Evolutionary conservation across 2,888 invertebrate genomes (phyloP).

Genomic region (Geophilus truncorum): DNA sequence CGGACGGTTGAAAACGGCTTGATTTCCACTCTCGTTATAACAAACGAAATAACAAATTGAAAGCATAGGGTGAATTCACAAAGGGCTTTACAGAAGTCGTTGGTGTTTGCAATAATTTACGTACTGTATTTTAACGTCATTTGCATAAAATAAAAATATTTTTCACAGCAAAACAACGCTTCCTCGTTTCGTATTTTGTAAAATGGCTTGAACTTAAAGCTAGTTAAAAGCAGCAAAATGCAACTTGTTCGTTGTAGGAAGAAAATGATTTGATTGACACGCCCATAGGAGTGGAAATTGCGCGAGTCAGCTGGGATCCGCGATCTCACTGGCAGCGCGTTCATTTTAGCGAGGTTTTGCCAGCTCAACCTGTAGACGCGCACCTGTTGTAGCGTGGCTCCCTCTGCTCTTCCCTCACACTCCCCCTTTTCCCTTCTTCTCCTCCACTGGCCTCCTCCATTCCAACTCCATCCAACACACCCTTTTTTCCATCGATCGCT

Average conservation of each 20-base stretch:
- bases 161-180: no score
- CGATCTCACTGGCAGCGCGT: background rate
- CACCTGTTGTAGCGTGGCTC: conserved; percentile 19
- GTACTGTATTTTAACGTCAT: no score
- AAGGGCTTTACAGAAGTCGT: no score
- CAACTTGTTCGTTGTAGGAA: background rate
- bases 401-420: background rate
- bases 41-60: background rate
- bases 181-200: no score
- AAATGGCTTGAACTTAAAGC: no score
- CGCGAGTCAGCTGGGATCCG: background rate
- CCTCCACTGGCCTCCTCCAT: background rate
- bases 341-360: background rate
- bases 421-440: background rate
- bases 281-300: background rate
- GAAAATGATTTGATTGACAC: background rate
- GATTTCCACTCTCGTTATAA: background rate
- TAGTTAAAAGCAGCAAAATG: background rate
- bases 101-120: no score
- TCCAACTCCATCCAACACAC: background rate
- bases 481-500: background rate
- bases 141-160: no score
- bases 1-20: background rate
- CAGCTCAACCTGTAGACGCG: conserved; percentile 5
- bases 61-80: background rate